phyloP scores from a whole-genome alignment of 2,113 vertebrate genomes.

The Heterotis niloticus region DNA sequence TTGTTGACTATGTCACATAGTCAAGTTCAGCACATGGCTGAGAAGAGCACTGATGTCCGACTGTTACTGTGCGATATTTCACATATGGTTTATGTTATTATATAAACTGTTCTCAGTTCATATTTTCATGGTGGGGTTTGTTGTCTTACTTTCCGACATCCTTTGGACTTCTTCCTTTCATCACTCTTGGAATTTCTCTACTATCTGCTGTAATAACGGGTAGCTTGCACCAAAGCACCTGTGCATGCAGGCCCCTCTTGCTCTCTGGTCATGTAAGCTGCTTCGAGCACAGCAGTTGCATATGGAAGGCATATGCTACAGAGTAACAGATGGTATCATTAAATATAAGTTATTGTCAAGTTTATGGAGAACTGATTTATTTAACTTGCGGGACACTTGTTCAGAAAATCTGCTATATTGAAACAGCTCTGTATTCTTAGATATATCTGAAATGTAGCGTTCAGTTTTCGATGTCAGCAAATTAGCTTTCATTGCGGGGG shows the following conservation, averaged over 20 bases:
- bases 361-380: conserved; percentile 12
- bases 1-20: neutral
- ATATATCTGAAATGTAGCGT: neutral
- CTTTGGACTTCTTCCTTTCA: conserved; percentile 7
- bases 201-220: conserved; percentile 4
- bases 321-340: neutral
- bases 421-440: neutral
- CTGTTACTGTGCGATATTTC: neutral
- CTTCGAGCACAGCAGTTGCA: neutral
- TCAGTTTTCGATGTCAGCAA: neutral
- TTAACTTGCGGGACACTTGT: conserved; percentile 42
- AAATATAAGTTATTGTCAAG: neutral
- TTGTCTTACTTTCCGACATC: neutral
- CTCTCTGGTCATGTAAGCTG: neutral
- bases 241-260: neutral
- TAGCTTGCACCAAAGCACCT: neutral
- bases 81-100: conserved; percentile 16
- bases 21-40: neutral
- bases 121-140: neutral
- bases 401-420: neutral
- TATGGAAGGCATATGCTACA: conserved; percentile 19
- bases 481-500: neutral
- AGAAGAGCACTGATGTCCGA: neutral
- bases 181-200: conserved; percentile 27
- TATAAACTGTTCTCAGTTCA: neutral